Evolutionary conservation across 1,140 invertebrate species (phyloP).

Genomic region (Drosophila eugracilis): DNA sequence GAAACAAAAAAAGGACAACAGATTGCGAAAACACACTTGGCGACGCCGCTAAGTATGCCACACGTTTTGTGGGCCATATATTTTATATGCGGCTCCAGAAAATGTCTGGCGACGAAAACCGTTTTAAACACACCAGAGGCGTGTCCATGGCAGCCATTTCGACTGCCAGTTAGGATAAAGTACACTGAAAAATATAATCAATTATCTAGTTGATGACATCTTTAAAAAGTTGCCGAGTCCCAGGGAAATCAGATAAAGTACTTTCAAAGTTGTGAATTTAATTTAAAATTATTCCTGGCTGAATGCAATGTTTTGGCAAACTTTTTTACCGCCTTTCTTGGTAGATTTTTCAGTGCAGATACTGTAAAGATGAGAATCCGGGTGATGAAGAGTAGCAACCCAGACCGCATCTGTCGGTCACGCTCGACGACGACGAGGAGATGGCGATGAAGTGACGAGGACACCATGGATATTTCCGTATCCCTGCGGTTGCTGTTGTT

Average conservation of each 20-base stretch:
- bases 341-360: neutral
- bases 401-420: slow-evolving; percentile 34
- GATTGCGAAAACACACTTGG: slow-evolving; percentile 47
- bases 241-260: too few relatives aligned
- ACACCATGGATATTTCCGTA: slow-evolving; percentile 2
- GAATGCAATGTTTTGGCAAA: neutral
- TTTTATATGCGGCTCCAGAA: slow-evolving; percentile 51
- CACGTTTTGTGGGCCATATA: slow-evolving; percentile 55
- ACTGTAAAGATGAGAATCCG: neutral
- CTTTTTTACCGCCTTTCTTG: neutral
- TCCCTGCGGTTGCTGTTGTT: slow-evolving; percentile 9
- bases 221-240: too few relatives aligned
- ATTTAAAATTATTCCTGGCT: neutral
- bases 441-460: slow-evolving; percentile 58
- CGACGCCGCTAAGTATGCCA: slow-evolving; percentile 52
- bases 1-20: slow-evolving; percentile 45
- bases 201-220: too few relatives aligned
- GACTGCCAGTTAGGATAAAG: slow-evolving; percentile 5
- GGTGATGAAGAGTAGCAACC: neutral
- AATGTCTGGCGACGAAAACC: slow-evolving; percentile 35
- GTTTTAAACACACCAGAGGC: slow-evolving; percentile 49
- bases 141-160: slow-evolving; percentile 54
- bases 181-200: neutral
- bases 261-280: too few relatives aligned
- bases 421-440: slow-evolving; percentile 1